Evolutionary conservation across 2,888 invertebrate species (phyloP).

Genomic region (Tipula unca): DNA sequence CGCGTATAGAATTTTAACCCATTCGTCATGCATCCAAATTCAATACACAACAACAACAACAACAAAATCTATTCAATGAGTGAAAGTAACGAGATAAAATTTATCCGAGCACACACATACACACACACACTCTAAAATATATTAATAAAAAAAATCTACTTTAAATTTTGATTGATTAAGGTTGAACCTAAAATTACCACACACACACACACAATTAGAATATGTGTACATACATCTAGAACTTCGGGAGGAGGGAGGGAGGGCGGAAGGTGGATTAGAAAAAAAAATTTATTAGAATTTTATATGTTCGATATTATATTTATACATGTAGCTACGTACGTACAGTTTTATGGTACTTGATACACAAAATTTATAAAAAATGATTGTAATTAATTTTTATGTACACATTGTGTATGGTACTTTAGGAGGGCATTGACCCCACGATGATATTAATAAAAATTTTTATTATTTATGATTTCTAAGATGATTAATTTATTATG

Average conservation of each 20-base stretch:
- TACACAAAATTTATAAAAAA: not conserved
- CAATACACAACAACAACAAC: not conserved
- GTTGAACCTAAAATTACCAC: not conserved
- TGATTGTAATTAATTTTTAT: not conserved
- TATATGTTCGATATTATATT: not conserved
- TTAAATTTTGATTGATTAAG: not conserved
- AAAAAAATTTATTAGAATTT: slow-evolving; percentile 9
- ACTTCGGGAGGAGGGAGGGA: not conserved
- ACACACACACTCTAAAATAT: too few species aligned
- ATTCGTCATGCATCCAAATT: not conserved
- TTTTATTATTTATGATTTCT: not conserved
- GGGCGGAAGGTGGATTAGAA: not conserved
- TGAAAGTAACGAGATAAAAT: slow-evolving; percentile 3
- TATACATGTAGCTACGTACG: not conserved
- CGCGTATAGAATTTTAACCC: not conserved
- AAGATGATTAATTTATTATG: not conserved
- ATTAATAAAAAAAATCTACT: not conserved
- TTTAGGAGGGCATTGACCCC: not conserved
- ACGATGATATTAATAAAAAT: not conserved
- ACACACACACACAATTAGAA: not conserved
- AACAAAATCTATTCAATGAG: not conserved
- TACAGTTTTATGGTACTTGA: not conserved
- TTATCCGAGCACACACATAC: not conserved
- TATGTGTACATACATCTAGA: too few species aligned
- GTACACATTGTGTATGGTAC: not conserved